Evolutionary conservation across 2,113 vertebrate genomes (phyloP).

Genomic region (Lanius ludovicianus): DNA sequence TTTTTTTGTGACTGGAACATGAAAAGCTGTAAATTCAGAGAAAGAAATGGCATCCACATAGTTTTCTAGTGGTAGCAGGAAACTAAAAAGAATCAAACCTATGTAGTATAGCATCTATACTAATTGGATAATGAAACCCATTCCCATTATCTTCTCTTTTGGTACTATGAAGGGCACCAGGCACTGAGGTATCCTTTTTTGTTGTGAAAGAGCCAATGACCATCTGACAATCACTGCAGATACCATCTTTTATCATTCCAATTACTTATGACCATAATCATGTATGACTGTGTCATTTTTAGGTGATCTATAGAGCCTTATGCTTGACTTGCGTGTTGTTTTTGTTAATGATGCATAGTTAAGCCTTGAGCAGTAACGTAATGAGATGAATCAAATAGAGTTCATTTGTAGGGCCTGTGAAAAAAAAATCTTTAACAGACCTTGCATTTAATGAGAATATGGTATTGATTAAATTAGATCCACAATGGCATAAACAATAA

Average conservation of each 20-base stretch:
- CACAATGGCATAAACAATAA: conserved; percentile 42
- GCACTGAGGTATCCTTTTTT: background rate
- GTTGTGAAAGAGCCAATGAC: background rate
- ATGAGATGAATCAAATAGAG: conserved; percentile 43
- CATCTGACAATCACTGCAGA: background rate
- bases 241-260: background rate
- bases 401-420: conserved; percentile 39
- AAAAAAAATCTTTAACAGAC: conserved; percentile 45
- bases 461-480: conserved; percentile 64
- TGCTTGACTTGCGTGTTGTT: conserved; percentile 34
- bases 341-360: conserved; percentile 51
- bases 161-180: background rate
- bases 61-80: background rate
- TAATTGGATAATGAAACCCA: background rate
- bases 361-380: conserved; percentile 50
- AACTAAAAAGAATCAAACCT: background rate
- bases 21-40: background rate
- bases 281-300: background rate
- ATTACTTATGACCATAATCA: background rate
- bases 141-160: background rate
- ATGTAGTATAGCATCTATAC: background rate
- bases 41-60: background rate
- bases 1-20: background rate
- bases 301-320: conserved; percentile 13
- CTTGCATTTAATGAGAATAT: conserved; percentile 62